Percentiles rank a stretch among this genome's conserved stretches.
phyloP scores from a whole-genome alignment of 1,140 invertebrate species.

The Idris sp. region DNA sequence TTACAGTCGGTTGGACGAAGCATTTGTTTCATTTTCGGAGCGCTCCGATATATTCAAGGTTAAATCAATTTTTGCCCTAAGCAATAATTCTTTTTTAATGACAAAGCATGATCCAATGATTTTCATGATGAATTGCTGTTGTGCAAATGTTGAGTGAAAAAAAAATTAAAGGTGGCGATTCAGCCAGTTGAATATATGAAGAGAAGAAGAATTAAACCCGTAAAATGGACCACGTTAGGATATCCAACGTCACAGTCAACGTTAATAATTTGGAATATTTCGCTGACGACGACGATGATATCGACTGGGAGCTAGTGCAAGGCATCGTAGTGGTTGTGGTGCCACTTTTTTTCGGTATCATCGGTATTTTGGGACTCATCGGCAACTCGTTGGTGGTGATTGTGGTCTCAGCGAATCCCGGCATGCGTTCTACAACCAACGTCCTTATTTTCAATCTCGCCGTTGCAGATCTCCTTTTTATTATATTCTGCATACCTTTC shows the following conservation, averaged over 20 bases:
- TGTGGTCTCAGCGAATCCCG: conserved; percentile 90
- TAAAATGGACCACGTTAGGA: conserved; percentile 30
- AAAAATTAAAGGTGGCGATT: conserved; percentile 9
- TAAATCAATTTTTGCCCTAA: too few relatives aligned
- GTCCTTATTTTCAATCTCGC: conserved; percentile 93
- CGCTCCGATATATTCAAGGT: conserved; percentile 1
- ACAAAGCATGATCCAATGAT: too few relatives aligned
- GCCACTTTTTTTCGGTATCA: conserved; percentile 91
- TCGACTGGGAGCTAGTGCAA: conserved; percentile 77
- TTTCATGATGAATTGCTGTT: too few relatives aligned
- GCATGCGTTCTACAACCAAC: conserved; percentile 96
- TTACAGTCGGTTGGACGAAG: conserved; percentile 12
- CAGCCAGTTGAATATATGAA: conserved; percentile 17
- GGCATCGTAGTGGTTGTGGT: conserved; percentile 85
- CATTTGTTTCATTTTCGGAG: conserved; percentile 11
- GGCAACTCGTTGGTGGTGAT: conserved; percentile 93
- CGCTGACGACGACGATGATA: conserved; percentile 60
- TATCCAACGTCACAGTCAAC: conserved; percentile 38
- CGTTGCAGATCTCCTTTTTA: conserved; percentile 94
- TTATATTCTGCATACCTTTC: conserved; percentile 97
- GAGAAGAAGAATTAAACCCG: conserved; percentile 7
- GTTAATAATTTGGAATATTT: conserved; percentile 27
- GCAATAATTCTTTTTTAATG: neutral
- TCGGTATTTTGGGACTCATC: conserved; percentile 90
- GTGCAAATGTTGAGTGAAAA: too few relatives aligned